Evolutionary conservation across 2,113 vertebrate genomes (phyloP).

Genomic region (Zosterops borbonicus): DNA sequence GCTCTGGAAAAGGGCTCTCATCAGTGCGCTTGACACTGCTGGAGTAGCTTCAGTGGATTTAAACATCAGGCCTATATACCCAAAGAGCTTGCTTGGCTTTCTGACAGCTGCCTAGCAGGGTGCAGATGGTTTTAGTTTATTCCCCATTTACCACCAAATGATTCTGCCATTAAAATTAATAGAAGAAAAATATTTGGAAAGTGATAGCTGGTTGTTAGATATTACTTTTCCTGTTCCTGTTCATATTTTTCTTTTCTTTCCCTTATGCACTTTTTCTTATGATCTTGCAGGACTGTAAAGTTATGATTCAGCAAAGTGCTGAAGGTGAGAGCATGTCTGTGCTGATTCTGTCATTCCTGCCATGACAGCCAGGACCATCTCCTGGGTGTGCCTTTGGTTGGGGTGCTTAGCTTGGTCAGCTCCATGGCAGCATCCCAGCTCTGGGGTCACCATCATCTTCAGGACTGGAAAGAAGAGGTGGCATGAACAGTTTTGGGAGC

Average conservation of each 20-base stretch:
- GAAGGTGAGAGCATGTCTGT: not conserved
- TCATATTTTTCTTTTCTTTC: conserved; percentile 38
- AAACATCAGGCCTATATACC: conserved; percentile 14
- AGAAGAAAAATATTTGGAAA: conserved; percentile 64
- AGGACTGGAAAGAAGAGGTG: not conserved
- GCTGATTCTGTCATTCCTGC: fast-evolving
- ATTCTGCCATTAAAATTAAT: conserved; percentile 64
- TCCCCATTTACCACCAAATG: conserved; percentile 57
- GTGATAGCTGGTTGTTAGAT: conserved; percentile 58
- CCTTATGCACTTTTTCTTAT: not conserved
- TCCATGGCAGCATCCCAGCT: not conserved
- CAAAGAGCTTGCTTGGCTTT: conserved; percentile 35
- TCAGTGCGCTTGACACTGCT: conserved; percentile 18
- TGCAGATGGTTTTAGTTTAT: conserved; percentile 64
- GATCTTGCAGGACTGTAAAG: not conserved
- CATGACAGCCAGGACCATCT: not conserved
- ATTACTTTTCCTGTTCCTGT: conserved; percentile 41
- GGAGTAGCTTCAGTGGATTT: conserved; percentile 37
- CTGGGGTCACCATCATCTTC: not conserved
- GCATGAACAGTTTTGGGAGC: fast-evolving
- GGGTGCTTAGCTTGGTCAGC: not conserved
- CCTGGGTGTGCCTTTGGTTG: fast-evolving
- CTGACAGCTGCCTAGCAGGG: conserved; percentile 49
- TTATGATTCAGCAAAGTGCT: not conserved
- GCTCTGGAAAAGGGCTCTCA: not conserved